Base-by-base conservation (phyloP, 2,888 invertebrate species). In the Ichneumon xanthorius region DNA sequence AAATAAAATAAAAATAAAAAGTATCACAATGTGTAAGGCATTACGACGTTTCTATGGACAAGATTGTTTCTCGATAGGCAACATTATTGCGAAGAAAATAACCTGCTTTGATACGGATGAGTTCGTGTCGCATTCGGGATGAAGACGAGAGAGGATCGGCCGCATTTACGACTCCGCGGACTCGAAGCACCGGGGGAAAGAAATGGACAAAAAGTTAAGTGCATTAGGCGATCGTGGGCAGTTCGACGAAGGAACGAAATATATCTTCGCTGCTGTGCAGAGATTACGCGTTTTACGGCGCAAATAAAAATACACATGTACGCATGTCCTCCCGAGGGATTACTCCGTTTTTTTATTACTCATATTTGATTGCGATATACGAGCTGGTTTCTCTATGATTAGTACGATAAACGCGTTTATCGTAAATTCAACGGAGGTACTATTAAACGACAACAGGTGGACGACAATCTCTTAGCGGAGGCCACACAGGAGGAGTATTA, bases 161-260 rank as follows among this genome's bases (percentile, higher is more conserved):
- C 30, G 37, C 72, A 58, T 82, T 85, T 85, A 85, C 82, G 85
- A 85, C 82, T 76, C 76, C 40, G 19, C 67, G 26, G 26, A 63
- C 63, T 33, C 63, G 16, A 14, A 33, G 26, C 11, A 26, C 26
- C 19, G 11, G 22, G 26, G 22, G 26, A 7, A 16, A 30, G 26
- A 26, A 30, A 33, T 4, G 16, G 76, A 73, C 75, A 80, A 85
- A 82, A 85, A 85, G 82, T 85, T 85, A 82, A 85, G 85, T 82
- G 85, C 85, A 82, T 82, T 77, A 80, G 85, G 63, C 61, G 80
- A 82, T 82, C 82, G 85, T 80, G 82, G 85, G 85, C 71, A 82
- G 80, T 75, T 76, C 22, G 30, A 50, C 61, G 79, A 72, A 72
- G 48, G 67, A 73, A 79, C 37, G 40, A 76, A 80, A 45, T 70